These are phyloP conservation scores for Sebastes schlegelii DNA, from an alignment of 2,113 vertebrate species.

Conservation along the genomic window DNA sequence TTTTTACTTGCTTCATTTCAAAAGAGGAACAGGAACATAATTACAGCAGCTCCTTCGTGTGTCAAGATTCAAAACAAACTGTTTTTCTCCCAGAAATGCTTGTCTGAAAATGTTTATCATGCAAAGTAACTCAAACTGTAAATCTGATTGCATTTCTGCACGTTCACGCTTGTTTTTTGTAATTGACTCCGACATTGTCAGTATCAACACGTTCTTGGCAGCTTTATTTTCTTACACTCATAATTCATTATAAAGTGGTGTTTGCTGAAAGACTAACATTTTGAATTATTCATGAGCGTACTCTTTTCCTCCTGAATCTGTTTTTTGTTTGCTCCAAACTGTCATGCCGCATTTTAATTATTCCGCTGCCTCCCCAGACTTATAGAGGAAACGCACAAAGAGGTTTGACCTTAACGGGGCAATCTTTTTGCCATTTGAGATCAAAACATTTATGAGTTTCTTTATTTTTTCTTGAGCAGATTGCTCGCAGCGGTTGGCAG, in stretches of 20 bases:
- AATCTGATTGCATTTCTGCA: conserved; percentile 20
- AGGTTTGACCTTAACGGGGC: conserved; percentile 62
- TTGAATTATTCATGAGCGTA: conserved; percentile 72
- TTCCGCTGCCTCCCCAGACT: conserved; percentile 34
- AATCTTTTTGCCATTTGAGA: conserved; percentile 42
- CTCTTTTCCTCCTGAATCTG: conserved; percentile 46
- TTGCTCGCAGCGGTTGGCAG: conserved; percentile 14
- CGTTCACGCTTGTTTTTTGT: conserved; percentile 12
- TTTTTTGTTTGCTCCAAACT: conserved; percentile 51
- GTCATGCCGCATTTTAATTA: conserved; percentile 64
- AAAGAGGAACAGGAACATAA: conserved; percentile 54
- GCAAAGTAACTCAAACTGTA: conserved; percentile 5
- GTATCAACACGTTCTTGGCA: conserved; percentile 50
- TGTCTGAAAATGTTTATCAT: conserved; percentile 19
- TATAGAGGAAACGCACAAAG: conserved; percentile 19
- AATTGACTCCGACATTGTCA: conserved; percentile 50
- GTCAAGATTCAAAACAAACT: conserved; percentile 18
- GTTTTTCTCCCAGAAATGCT: neutral
- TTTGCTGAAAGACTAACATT: conserved; percentile 45
- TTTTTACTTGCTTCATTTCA: conserved; percentile 40
- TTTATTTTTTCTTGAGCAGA: conserved; percentile 20
- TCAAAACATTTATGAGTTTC: conserved; percentile 44
- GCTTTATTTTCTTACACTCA: conserved; percentile 58
- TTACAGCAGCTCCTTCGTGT: conserved; percentile 40
- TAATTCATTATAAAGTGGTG: conserved; percentile 55